Base-by-base conservation (phyloP, 2,888 invertebrate species). In the Trichopoda pennipes region DNA sequence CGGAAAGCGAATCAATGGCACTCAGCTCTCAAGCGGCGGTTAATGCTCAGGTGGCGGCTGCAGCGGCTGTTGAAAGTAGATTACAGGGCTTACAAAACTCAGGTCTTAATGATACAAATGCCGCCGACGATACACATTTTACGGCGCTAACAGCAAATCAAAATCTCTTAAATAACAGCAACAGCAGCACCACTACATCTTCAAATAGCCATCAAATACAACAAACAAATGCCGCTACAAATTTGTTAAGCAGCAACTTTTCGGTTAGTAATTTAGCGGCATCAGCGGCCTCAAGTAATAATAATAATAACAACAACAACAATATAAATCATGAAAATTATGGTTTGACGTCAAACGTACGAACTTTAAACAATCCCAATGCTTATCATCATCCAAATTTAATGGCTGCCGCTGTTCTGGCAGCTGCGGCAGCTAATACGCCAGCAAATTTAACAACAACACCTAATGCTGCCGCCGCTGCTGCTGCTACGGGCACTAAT, bases 1-100 rank as follows among this genome's bases (percentile, higher is more conserved):
- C 95, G 74, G 96, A 96, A 87, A 95, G 94, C 8, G 94, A 93
- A 87, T 75, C 84, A n/a, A 81, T 85, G 61, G 85, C 84, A 2
- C 28, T 80, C 14, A 80, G 86, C 3, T 85, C 86, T n/a, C n/a
- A n/a, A n/a, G n/a, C n/a, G n/a, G n/a, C n/a, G n/a, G n/a, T n/a
- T n/a, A n/a, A n/a, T n/a, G n/a, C n/a, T n/a, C n/a, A n/a, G n/a
- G n/a, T n/a, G 14, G 84, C 86, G 14, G 84, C 85, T 17, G 73
- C 79, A 16, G 79, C 79, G 7, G 79, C 79, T 47, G 86, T 89
- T 8, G 89, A 89, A 76, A 89, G 81, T 60, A 86, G 87, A 60
- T 74, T 89, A 28, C 74, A 88, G 42, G 85, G 86, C 1, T 69
- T 88, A 17, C 88, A 88, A 58, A 79, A 53, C 53, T 17, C 74